A percentile compares a stretch with the other conserved stretches of the same genome.
These are phyloP conservation scores for Diabrotica undecimpunctata DNA, from an alignment of 1,140 invertebrate genomes.

Conservation along the genomic window DNA sequence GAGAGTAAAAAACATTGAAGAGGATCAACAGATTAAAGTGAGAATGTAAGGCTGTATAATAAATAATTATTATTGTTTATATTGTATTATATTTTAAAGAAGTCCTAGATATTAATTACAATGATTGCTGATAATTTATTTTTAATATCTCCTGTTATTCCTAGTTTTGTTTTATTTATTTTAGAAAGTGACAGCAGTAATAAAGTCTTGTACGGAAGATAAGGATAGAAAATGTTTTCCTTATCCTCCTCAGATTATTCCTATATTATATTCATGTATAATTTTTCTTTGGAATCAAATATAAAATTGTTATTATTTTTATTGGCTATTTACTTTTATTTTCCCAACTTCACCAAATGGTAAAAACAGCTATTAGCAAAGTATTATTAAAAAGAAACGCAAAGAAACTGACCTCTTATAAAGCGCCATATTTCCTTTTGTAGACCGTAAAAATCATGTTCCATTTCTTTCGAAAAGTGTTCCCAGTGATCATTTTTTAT, in stretches of 20 bases:
- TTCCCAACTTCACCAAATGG: background rate
- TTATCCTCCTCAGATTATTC: background rate
- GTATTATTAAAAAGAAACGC: too few relatives aligned
- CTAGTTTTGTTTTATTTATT: constrained; percentile 21
- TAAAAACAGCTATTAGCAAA: too few relatives aligned
- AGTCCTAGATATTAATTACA: constrained; percentile 32
- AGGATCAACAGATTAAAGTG: constrained; percentile 32
- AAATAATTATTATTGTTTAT: constrained; percentile 40
- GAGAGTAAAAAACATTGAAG: constrained; percentile 33
- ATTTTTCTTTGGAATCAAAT: background rate
- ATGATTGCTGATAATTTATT: constrained; percentile 36
- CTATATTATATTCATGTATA: constrained; percentile 3
- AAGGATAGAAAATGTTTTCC: background rate
- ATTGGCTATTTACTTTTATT: background rate
- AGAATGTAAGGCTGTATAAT: constrained; percentile 44
- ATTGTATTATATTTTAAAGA: constrained; percentile 41
- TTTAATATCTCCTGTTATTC: constrained; percentile 24
- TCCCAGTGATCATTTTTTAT: too few relatives aligned
- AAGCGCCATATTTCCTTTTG: too few relatives aligned
- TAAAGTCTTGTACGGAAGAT: constrained; percentile 7
- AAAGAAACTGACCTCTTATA: too few relatives aligned
- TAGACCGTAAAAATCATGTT: too few relatives aligned
- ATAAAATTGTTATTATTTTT: background rate
- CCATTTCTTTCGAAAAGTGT: too few relatives aligned
- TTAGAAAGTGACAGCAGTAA: constrained; percentile 9